phyloP scores from a whole-genome alignment of 2,113 vertebrate species.

The Passer montanus region DNA sequence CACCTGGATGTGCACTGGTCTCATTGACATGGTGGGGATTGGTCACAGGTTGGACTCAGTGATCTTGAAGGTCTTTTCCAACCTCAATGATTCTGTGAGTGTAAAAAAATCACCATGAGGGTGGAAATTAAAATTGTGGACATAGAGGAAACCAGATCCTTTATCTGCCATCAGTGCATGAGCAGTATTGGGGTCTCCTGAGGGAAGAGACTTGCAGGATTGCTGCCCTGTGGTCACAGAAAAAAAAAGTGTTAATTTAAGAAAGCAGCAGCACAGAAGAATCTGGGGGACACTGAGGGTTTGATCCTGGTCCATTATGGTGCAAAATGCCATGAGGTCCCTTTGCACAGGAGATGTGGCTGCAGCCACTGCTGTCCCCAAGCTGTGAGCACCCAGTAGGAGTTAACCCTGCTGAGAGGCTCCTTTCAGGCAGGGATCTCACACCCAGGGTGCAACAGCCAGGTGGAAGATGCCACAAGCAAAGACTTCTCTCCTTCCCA shows the following conservation, averaged over 20 bases:
- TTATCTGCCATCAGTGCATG: neutral
- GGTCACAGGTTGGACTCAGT: neutral
- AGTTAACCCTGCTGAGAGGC: neutral
- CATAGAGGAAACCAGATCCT: neutral
- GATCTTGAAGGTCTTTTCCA: neutral
- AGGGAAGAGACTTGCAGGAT: neutral
- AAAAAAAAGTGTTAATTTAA: neutral
- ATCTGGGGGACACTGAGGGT: neutral
- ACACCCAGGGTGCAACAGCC: neutral
- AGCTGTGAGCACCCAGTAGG: neutral
- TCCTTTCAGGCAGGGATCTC: neutral
- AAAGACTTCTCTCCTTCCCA: neutral
- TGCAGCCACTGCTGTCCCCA: neutral
- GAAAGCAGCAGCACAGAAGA: neutral
- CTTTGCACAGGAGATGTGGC: neutral
- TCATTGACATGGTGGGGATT: neutral
- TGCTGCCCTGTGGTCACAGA: neutral
- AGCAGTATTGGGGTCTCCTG: neutral
- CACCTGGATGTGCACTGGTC: neutral
- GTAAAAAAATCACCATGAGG: neutral
- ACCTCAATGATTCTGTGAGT: neutral
- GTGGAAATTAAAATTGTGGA: neutral
- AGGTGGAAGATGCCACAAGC: neutral
- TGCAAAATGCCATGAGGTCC: neutral
- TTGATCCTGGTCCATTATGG: fast-evolving